Evolutionary conservation across 2,888 invertebrate species (phyloP), one percentile per base, ranked within the genome.

Genomic region (Pristionchus mayeri): DNA sequence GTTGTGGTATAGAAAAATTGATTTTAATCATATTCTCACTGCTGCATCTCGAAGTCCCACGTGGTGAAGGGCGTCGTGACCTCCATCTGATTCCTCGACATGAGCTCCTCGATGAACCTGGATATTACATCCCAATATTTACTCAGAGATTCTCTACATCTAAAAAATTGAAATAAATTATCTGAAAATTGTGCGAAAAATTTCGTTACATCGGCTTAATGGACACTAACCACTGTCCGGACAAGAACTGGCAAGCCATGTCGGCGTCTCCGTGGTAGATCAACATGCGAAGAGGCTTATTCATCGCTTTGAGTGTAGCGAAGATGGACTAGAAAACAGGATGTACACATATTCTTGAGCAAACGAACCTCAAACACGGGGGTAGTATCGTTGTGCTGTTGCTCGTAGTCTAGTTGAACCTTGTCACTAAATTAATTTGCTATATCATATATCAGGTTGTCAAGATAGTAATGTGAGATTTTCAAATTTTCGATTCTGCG

Each of bases 241-340:
- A 90, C 63, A 90, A 79, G 79, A 88, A 91, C 60, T 91, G 88
- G 84, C 90, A 90, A 9, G 89, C 90, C 81, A 89, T 86, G 81
- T 92, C 91, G 21, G 88, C 89, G 63, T 89, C 90, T 87, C 91
- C 91, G 87, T 91, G 92, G 85, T 90, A 91, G 79, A 91, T 89
- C 24, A 91, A 85, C 84, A 89, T 76, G 13, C 86, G 85, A 4
- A 91, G 30, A 13, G 81, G 81, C 63, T 48, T 60, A 48, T 37
- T 37, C 21, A 60, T 21, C 0, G 37, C 2, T 3, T 80, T 80
- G 0, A 48, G 3, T 2, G 54, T 24, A 0, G 30, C 37, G 80
- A 80, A 80, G 24, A 80, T 80, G 9, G 80, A 80, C 80, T 80
- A 34, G 30, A 79, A 52, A 6, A 11, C 3, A 21, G 24, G 27